Evolutionary conservation across 2,888 invertebrate species (phyloP), one percentile per base, ranked within the genome.

Genomic region (Hecatera dysodea): DNA sequence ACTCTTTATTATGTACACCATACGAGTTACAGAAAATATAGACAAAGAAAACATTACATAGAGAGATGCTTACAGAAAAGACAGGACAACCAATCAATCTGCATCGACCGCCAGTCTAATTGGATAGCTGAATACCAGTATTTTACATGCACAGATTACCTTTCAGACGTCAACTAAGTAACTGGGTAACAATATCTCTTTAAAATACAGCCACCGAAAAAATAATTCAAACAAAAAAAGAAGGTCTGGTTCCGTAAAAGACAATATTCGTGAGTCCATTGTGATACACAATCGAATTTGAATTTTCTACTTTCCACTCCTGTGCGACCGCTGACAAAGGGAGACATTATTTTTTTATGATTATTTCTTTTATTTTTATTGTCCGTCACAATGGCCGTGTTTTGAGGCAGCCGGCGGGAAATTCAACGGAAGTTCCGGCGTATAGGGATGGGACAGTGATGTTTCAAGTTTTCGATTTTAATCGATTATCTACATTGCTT

Each of bases 291-390:
- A 92, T 90, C 88, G 89, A 91, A 92, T 93, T 90, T 87, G 89
- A 90, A 89, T 90, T 90, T 88, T 84, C 86, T 84, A 82, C 83
- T 81, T 83, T 76, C 83, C 50, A 29, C 68, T 72, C 75, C 81
- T 82, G 59, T 67, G 61, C 33, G 76, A 82, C 80, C 67, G 68
- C 64, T 72, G 79, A 88, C 88, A 90, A 89, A 90, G 87, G 87
- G 84, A 83, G 77, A 76, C 87, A 89, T 93, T 91, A 90, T 90
- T 90, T 90, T n/a, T 91, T 91, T 92, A 91, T 91, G 85, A 90
- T 91, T 91, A 90, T 91, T 91, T 90, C 88, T 90, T 91, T 92
- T 91, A 89, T 91, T 91, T n/a, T 89, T 89, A 89, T 89, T 89
- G 88, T 88, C 82, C 72, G 79, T 82, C 87, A 88, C 86, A 88